phyloP scores from a whole-genome alignment of 2,113 vertebrate genomes.

The Phyllostomus discolor region DNA sequence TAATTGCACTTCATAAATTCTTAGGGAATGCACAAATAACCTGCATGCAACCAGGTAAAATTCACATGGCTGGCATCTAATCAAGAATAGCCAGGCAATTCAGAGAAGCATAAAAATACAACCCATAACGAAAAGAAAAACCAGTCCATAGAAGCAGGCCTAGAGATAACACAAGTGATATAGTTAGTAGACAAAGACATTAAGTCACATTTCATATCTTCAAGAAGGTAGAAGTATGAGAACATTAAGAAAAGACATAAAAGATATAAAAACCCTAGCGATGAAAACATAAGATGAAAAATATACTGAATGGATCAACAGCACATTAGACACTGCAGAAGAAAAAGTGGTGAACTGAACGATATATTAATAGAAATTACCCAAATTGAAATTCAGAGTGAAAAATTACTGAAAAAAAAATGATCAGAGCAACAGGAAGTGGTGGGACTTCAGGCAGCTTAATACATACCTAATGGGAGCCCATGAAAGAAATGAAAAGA shows the following conservation, averaged over 20 bases:
- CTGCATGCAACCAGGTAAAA: background rate
- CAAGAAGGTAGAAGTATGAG: background rate
- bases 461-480: background rate
- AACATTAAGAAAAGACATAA: background rate
- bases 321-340: background rate
- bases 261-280: background rate
- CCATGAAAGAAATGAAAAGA: background rate
- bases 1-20: background rate
- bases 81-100: background rate
- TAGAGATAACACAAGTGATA: background rate
- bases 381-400: background rate
- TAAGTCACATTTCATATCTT: background rate
- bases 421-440: background rate
- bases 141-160: background rate
- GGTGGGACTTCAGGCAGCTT: background rate
- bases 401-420: background rate
- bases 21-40: background rate
- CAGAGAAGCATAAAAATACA: background rate
- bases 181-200: background rate
- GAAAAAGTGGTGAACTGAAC: background rate
- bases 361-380: background rate
- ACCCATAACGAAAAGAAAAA: background rate
- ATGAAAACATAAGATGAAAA: background rate
- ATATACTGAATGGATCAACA: background rate
- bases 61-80: background rate